Evolutionary conservation across 1,140 invertebrate genomes (phyloP).

Genomic region (Druon quercuslanigerum): DNA sequence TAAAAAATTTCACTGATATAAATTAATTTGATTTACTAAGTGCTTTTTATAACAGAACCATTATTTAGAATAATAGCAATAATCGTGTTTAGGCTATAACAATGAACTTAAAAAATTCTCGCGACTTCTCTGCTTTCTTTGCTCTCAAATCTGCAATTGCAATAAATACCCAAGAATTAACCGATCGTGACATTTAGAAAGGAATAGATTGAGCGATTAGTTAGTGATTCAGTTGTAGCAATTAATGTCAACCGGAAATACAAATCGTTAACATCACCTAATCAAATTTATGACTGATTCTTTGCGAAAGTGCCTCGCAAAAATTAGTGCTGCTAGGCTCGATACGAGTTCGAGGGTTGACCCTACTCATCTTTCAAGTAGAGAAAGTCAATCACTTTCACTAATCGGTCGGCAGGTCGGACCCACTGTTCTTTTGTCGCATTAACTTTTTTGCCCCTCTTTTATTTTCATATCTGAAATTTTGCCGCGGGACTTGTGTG

Average conservation of each 20-base stretch:
- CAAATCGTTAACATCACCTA: not conserved
- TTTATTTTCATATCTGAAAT: not conserved
- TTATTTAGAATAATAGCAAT: not conserved
- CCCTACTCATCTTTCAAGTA: constrained; percentile 14
- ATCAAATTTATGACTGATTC: not conserved
- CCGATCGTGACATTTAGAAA: constrained; percentile 9
- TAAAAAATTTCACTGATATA: too few relatives aligned
- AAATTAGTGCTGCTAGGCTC: not conserved
- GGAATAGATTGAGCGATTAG: constrained; percentile 26
- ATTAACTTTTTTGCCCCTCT: constrained; percentile 17
- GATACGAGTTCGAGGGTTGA: not conserved
- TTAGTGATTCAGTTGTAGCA: not conserved
- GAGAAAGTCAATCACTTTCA: constrained; percentile 40
- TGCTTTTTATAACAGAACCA: not conserved
- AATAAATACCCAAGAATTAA: constrained; percentile 30
- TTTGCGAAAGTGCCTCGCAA: not conserved
- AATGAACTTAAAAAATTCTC: constrained; percentile 3
- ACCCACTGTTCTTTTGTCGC: constrained; percentile 24
- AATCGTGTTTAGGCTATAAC: constrained; percentile 10
- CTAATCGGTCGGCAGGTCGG: constrained; percentile 34
- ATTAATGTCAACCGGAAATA: constrained; percentile 18
- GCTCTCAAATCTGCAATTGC: not conserved
- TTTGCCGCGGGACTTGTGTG: not conserved
- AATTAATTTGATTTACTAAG: too few relatives aligned
- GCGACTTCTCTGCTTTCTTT: constrained; percentile 1